Conservation (phyloP, 2,797 vertebrate species). For the Xenops minutus region DNA sequence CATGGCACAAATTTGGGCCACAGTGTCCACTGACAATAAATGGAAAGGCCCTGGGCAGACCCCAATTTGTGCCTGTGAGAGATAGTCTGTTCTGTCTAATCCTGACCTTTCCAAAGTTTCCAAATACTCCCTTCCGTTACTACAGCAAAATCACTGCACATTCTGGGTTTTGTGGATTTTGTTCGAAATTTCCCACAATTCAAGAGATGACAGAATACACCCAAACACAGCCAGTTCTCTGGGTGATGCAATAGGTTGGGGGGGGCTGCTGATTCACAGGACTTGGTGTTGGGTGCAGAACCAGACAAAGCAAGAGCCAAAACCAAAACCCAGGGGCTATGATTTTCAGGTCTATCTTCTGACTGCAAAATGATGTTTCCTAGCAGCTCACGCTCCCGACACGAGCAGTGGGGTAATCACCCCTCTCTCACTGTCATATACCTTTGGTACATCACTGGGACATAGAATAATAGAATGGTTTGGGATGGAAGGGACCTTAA, state of each 20-base stretch:
- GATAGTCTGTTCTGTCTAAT: conserved; percentile 10
- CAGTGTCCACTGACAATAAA: not conserved
- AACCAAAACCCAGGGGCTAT: not conserved
- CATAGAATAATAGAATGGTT: not conserved
- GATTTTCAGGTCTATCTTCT: not conserved
- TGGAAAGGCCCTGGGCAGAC: conserved; percentile 4
- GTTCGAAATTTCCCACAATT: not conserved
- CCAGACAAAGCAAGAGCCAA: not conserved
- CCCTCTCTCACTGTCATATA: not conserved
- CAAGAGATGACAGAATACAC: not conserved
- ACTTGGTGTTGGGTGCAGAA: not conserved
- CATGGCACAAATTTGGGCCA: not conserved
- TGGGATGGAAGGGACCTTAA: not conserved
- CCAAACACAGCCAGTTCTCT: not conserved
- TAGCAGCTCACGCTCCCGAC: not conserved
- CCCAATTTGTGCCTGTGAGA: conserved; percentile 9
- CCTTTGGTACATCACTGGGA: not conserved
- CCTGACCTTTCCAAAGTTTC: conserved; percentile 43
- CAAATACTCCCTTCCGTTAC: not conserved
- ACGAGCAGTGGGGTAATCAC: not conserved
- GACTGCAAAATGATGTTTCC: not conserved
- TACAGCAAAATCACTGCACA: not conserved
- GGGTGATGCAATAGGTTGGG: fast-evolving
- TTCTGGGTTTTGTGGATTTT: not conserved
- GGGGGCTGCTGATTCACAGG: fast-evolving